Evolutionary conservation across 2,797 vertebrate genomes (phyloP).

Genomic region (Pangasius krempfi): DNA sequence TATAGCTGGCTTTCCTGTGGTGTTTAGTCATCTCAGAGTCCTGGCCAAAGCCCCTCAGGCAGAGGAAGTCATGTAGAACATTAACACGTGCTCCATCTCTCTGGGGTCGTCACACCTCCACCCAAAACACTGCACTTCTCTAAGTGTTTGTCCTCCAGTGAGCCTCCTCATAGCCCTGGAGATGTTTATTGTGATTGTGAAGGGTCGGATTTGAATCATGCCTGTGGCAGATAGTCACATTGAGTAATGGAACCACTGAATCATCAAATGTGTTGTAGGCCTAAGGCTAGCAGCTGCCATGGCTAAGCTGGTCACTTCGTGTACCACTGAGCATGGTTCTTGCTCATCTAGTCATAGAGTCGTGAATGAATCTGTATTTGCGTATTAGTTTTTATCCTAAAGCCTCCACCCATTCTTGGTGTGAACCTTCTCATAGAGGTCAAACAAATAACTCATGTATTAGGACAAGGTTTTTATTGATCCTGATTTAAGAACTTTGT

Average conservation of each 20-base stretch:
- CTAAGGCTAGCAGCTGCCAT: slow-evolving; percentile 16
- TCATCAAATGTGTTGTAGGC: slow-evolving; percentile 26
- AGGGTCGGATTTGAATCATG: slow-evolving; percentile 10
- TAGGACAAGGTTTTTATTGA: slow-evolving; percentile 39
- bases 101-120: slow-evolving; percentile 61
- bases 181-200: slow-evolving; percentile 9
- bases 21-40: slow-evolving; percentile 54
- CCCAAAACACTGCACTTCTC: neutral
- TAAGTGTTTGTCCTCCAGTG: slow-evolving; percentile 19
- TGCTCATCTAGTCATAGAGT: neutral
- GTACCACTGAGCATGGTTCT: neutral
- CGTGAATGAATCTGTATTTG: neutral
- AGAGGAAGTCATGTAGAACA: slow-evolving; percentile 59
- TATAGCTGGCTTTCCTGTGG: slow-evolving; percentile 66
- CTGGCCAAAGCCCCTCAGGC: slow-evolving; percentile 39
- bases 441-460: neutral
- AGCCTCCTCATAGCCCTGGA: slow-evolving; percentile 6
- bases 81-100: slow-evolving; percentile 67
- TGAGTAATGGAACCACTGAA: slow-evolving; percentile 29
- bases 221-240: slow-evolving; percentile 12
- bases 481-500: slow-evolving; percentile 20
- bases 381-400: neutral
- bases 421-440: neutral
- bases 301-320: slow-evolving; percentile 6
- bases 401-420: neutral